A percentile compares a stretch with the other conserved stretches of the same genome.
Evolutionary conservation across 2,113 vertebrate species (phyloP).

Genomic region (Phalacrocorax aristotelis): DNA sequence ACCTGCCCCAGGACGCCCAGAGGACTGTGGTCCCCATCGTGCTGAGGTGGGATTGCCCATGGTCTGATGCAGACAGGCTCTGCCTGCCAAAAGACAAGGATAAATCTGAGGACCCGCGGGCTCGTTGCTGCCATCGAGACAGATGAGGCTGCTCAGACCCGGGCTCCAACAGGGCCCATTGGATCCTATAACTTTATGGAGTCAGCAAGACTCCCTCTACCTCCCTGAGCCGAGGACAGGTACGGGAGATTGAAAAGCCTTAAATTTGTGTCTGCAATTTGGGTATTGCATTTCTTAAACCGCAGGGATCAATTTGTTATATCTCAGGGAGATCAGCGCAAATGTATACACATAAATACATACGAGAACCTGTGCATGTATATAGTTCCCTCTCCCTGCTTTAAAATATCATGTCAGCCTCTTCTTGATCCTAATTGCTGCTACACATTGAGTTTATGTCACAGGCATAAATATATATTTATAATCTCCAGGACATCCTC

Average conservation of each 20-base stretch:
- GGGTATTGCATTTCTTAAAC: not conserved
- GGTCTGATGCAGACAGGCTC: not conserved
- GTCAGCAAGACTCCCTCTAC: not conserved
- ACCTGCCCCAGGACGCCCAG: not conserved
- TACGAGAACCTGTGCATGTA: not conserved
- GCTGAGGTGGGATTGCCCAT: not conserved
- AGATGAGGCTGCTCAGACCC: not conserved
- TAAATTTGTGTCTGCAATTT: conserved; percentile 35
- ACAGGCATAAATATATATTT: not conserved
- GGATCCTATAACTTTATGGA: conserved; percentile 9
- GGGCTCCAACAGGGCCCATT: not conserved
- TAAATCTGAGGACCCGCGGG: not conserved
- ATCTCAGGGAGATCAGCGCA: not conserved
- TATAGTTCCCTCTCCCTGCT: not conserved
- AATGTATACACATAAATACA: conserved; percentile 32
- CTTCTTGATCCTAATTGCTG: not conserved
- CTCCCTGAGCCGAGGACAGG: not conserved
- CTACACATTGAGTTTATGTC: not conserved
- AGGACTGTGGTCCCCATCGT: rapidly evolving
- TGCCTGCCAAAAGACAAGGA: not conserved
- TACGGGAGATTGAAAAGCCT: conserved; percentile 9
- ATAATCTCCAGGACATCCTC: not conserved
- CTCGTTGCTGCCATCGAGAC: not conserved
- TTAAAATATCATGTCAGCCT: conserved; percentile 5
- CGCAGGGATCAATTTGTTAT: conserved; percentile 28